Conservation (phyloP, 2,888 invertebrate genomes). For the Parelbella ahira region DNA sequence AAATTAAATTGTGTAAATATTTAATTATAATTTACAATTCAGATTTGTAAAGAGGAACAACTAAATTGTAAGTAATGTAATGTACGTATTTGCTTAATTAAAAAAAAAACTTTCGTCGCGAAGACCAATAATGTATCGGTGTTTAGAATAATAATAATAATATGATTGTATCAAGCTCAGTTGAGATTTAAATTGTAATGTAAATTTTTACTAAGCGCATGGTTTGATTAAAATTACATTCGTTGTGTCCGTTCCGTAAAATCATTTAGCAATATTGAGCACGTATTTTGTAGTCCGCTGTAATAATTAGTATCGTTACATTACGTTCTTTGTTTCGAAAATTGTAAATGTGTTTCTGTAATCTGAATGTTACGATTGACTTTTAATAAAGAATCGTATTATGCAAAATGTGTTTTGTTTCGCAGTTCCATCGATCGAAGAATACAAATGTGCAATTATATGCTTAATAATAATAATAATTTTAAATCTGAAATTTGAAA, state of each 20-base stretch:
- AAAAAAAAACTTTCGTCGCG: constrained; percentile 28
- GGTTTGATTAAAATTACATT: no score
- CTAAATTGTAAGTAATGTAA: constrained; percentile 53
- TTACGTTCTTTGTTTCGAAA: constrained; percentile 13
- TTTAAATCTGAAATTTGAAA: no score
- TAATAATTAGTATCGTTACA: background rate
- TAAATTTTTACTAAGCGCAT: no score
- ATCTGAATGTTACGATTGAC: constrained; percentile 59
- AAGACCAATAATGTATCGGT: constrained; percentile 33
- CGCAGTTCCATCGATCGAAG: no score
- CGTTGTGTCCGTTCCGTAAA: no score
- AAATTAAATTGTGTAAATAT: no score
- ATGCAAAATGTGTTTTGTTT: no score
- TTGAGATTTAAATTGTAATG: constrained; percentile 1
- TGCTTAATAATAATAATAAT: no score
- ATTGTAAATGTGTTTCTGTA: constrained; percentile 43
- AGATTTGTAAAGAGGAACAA: constrained; percentile 74
- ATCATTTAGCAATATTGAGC: no score
- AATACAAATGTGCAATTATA: no score
- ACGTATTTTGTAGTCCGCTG: constrained; percentile 11
- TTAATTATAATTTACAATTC: constrained; percentile 36
- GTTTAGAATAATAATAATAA: constrained; percentile 5
- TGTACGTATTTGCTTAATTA: constrained; percentile 29
- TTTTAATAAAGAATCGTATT: constrained; percentile 66
- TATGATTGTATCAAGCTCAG: no score